Percentiles rank a stretch among this genome's conserved stretches.
These are phyloP conservation scores for Sarcophaga peregrina DNA, from an alignment of 1,140 invertebrate genomes.

Conservation along the genomic window DNA sequence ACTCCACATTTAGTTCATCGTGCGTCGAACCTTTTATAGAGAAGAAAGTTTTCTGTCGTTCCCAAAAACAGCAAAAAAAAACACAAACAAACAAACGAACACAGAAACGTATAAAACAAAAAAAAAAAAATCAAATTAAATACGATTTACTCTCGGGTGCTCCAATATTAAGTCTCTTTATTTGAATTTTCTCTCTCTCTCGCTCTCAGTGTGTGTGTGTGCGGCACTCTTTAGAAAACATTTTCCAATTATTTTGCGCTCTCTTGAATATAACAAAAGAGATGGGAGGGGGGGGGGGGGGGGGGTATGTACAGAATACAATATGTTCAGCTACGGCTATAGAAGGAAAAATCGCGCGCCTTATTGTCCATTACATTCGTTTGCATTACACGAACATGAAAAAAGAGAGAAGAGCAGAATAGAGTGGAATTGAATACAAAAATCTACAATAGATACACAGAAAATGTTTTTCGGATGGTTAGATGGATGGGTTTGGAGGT, in stretches of 20 bases:
- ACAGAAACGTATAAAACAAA: too few species aligned
- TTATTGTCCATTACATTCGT: conserved; percentile 20
- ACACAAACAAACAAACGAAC: too few species aligned
- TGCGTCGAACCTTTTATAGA: conserved; percentile 28
- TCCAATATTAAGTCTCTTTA: not conserved
- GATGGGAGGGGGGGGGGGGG: not conserved
- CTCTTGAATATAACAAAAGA: not conserved
- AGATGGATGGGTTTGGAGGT: conserved; percentile 29
- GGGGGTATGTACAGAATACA: too few species aligned
- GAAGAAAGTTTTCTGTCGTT: conserved; percentile 30
- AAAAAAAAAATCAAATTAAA: too few species aligned
- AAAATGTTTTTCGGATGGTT: conserved; percentile 33
- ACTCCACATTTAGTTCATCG: conserved; percentile 21
- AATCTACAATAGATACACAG: conserved; percentile 39
- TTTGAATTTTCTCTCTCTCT: not conserved
- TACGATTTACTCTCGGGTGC: too few species aligned
- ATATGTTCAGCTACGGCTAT: not conserved
- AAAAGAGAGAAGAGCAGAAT: not conserved
- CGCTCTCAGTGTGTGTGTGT: not conserved
- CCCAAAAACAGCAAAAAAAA: not conserved
- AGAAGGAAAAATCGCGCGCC: conserved; percentile 35
- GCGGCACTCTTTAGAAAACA: not conserved
- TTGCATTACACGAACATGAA: conserved; percentile 1
- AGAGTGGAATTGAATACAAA: conserved; percentile 13
- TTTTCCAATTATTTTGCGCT: not conserved